phyloP scores from a whole-genome alignment of 2,113 vertebrate species.

The Pipa parva region DNA sequence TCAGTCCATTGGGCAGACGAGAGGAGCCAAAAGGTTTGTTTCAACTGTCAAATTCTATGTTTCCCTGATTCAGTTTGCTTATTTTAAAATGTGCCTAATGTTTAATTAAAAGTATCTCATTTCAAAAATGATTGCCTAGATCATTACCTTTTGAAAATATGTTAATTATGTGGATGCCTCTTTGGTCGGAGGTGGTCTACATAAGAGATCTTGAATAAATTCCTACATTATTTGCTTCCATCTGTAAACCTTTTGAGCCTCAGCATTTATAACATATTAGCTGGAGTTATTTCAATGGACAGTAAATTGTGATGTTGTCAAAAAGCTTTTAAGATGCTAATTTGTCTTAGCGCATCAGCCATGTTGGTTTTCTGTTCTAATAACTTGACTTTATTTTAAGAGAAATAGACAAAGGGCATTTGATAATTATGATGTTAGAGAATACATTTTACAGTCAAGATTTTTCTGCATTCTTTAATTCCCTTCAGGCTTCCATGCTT shows the following conservation, averaged over 20 bases:
- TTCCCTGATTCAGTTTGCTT: background rate
- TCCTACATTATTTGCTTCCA: background rate
- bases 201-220: background rate
- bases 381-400: background rate
- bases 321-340: constrained; percentile 2
- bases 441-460: background rate
- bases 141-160: background rate
- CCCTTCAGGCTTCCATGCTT: background rate
- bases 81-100: background rate
- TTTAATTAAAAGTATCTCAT: background rate
- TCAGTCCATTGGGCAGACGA: too few relatives aligned
- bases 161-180: background rate
- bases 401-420: background rate
- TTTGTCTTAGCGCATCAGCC: background rate
- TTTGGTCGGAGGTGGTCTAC: background rate
- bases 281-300: background rate
- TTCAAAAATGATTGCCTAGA: background rate
- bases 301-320: background rate
- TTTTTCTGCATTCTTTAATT: background rate
- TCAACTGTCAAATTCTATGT: too few relatives aligned
- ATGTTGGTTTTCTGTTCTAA: background rate
- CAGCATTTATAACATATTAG: background rate
- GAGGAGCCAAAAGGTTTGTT: too few relatives aligned
- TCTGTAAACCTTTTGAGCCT: background rate
- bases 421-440: background rate